Evolutionary conservation across 2,113 vertebrate genomes (phyloP).

Genomic region (Chrysemys picta): DNA sequence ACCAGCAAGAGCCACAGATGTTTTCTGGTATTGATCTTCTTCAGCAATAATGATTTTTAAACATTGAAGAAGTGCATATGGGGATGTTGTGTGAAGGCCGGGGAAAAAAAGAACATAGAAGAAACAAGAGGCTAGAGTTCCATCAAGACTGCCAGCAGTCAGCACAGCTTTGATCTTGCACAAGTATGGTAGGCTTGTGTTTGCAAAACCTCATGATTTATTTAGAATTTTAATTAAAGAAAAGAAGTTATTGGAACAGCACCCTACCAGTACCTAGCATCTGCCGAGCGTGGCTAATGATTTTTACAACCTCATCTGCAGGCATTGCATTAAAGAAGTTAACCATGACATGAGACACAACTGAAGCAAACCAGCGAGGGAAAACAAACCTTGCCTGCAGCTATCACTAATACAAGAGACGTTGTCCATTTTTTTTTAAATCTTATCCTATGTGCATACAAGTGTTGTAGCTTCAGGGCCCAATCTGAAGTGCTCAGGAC

Average conservation of each 20-base stretch:
- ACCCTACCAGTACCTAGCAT: slow-evolving; percentile 52
- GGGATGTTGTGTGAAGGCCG: slow-evolving; percentile 44
- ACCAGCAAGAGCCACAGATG: slow-evolving; percentile 41
- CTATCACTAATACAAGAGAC: slow-evolving; percentile 12
- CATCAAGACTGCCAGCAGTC: slow-evolving; percentile 3
- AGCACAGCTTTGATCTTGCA: slow-evolving; percentile 41
- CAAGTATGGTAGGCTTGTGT: background rate
- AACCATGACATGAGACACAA: slow-evolving; percentile 3
- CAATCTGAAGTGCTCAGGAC: background rate
- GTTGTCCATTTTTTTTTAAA: background rate
- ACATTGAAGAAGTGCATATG: slow-evolving; percentile 34
- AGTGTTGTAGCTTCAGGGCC: background rate
- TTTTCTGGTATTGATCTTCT: slow-evolving; percentile 66
- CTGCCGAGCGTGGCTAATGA: slow-evolving; percentile 32
- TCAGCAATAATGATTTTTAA: slow-evolving; percentile 65
- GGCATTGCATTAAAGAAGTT: slow-evolving; percentile 63
- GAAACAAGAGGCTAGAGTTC: slow-evolving; percentile 8
- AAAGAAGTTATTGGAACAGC: slow-evolving; percentile 59
- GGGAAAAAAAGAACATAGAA: background rate
- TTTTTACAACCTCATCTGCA: slow-evolving; percentile 68
- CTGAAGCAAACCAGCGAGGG: slow-evolving; percentile 12
- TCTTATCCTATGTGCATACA: background rate
- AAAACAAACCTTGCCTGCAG: slow-evolving; percentile 31
- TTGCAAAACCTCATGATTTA: slow-evolving; percentile 68
- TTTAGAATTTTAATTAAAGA: slow-evolving; percentile 75